phyloP scores from a whole-genome alignment of 2,888 invertebrate genomes.

The Adelognathus sp. region DNA sequence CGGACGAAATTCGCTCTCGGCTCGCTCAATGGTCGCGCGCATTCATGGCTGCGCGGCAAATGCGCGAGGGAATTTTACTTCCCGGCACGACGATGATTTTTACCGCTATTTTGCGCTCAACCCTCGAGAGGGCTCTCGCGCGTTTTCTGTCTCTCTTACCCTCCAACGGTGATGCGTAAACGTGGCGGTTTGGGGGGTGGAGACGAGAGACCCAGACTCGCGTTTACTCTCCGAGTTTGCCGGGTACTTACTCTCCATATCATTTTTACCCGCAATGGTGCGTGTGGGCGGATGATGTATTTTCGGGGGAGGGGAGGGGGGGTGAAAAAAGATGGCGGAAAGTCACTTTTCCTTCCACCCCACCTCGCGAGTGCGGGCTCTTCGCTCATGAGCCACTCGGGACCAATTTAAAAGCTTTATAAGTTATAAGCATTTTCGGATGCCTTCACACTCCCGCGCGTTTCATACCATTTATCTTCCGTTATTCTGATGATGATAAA shows the following conservation, averaged over 20 bases:
- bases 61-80: conserved; percentile 56
- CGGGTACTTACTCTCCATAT: neutral
- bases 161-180: neutral
- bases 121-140: conserved; percentile 25
- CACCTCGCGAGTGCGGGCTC: too few species aligned
- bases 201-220: conserved; percentile 14
- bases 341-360: conserved; percentile 33
- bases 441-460: neutral
- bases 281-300: conserved; percentile 40
- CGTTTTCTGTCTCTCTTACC: neutral
- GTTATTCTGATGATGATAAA: neutral
- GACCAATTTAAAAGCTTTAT: conserved; percentile 50
- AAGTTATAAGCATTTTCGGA: conserved; percentile 41
- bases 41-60: conserved; percentile 54
- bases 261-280: neutral
- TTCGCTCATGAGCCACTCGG: conserved; percentile 28
- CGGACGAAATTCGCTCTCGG: conserved; percentile 13
- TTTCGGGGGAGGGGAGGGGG: conserved; percentile 46
- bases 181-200: conserved; percentile 7
- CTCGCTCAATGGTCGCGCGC: conserved; percentile 48
- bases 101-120: conserved; percentile 42
- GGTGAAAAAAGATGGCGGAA: conserved; percentile 53
- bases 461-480: conserved; percentile 28
- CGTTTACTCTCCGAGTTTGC: conserved; percentile 33
- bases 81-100: conserved; percentile 52